Percentiles rank a stretch among this genome's conserved stretches.
Conservation (phyloP, 2,113 vertebrate genomes). For the Urocynchramus pylzowi region DNA sequence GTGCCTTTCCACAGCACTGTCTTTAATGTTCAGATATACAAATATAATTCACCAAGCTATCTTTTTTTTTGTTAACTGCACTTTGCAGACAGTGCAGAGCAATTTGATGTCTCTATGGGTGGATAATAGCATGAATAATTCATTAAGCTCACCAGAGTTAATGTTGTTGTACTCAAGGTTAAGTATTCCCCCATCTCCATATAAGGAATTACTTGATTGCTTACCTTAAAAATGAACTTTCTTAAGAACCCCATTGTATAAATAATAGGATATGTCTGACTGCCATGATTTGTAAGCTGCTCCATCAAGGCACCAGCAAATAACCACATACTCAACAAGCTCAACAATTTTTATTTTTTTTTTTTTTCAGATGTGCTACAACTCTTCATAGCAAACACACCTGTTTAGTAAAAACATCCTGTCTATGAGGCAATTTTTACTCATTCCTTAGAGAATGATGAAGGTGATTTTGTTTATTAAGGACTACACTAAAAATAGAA, state of each 20-base stretch:
- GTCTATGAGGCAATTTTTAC: neutral
- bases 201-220: slow-evolving; percentile 38
- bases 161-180: slow-evolving; percentile 59
- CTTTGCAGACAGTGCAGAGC: slow-evolving; percentile 27
- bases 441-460: neutral
- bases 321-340: neutral
- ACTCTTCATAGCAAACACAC: neutral
- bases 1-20: neutral
- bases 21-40: slow-evolving; percentile 7
- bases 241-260: slow-evolving; percentile 9
- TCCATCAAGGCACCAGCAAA: neutral
- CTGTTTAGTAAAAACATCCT: neutral
- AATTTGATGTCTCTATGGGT: slow-evolving; percentile 52
- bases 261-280: neutral
- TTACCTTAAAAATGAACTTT: slow-evolving; percentile 51
- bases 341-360: fast-evolving
- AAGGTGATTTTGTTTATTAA: neutral
- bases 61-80: slow-evolving; percentile 28
- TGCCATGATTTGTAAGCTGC: neutral
- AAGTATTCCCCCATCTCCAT: slow-evolving; percentile 44
- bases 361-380: neutral
- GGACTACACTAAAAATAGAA: neutral
- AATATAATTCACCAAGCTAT: slow-evolving; percentile 27
- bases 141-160: slow-evolving; percentile 41
- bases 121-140: slow-evolving; percentile 68